Base-by-base conservation (phyloP, 1,140 invertebrate genomes). In the Habropoda laboriosa region DNA sequence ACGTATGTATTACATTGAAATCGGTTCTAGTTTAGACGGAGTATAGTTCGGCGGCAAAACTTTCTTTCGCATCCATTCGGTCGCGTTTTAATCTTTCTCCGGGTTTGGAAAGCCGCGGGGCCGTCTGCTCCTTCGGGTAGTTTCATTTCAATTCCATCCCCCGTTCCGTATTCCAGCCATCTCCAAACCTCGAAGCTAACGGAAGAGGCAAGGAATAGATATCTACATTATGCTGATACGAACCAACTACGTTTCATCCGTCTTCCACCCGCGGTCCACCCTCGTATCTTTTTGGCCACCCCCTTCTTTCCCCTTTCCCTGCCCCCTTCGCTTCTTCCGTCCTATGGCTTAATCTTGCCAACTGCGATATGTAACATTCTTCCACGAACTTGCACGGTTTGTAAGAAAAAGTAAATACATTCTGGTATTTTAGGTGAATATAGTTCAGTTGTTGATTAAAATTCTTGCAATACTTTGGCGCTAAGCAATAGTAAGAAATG, bases 141-240 rank as follows among this genome's bases (percentile, higher is more conserved):
- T 91, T 92, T 87, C 90, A 92, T 91, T 92, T 90, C 90, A 92
- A 91, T 91, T 86, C 89, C 87, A 87, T 87, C 75, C 64, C 61
- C 73, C 64, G 55, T 63, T 67, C 18, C 66, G 72, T 78, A 61
- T 81, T 71, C 64, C 67, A 75, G 70, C 58, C 71, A 72, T 42
- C 60, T 61, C 64, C 83, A 70, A 86, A 81, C 74, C 82, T 86
- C 83, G 84, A 86, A 86, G 84, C 84, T 89, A 82, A 83, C 83
- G 82, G 81, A 89, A 86, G 87, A 88, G 80, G 87, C 87, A 87
- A 90, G 80, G 87, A 89, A 85, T 88, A 87, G 85, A 86, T 90
- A 88, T 88, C 89, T 89, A 91, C 90, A 91, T 90, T 91, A 91
- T 90, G 89, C 90, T 91, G 90, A 90, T 91, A 90, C 90, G 89